These are phyloP conservation scores for Chrosomus eos DNA, from an alignment of 2,797 vertebrate species.

Conservation along the genomic window DNA sequence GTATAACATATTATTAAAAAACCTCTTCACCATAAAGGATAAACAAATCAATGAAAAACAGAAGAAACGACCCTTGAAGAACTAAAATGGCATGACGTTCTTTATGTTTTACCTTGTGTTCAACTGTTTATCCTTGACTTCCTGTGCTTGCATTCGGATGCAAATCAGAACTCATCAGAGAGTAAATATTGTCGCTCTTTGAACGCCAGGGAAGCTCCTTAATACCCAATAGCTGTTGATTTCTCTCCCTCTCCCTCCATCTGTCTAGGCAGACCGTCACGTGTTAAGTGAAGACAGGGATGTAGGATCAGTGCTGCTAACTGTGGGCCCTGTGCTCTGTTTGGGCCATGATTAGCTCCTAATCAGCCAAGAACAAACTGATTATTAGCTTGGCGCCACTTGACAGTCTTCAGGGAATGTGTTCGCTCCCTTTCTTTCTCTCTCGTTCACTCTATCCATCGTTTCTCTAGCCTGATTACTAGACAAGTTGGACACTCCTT, in stretches of 20 bases:
- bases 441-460: conserved; percentile 50
- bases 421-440: conserved; percentile 60
- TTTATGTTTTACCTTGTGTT: conserved; percentile 43
- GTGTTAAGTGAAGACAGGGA: conserved; percentile 63
- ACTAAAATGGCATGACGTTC: conserved; percentile 10
- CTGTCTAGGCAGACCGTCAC: conserved; percentile 73
- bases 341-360: conserved; percentile 89
- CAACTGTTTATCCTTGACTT: conserved; percentile 59
- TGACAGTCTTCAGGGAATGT: conserved; percentile 84
- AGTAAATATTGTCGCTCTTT: conserved; percentile 83
- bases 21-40: background rate
- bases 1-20: background rate
- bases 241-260: conserved; percentile 52
- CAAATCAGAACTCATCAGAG: conserved; percentile 68
- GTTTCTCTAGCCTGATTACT: conserved; percentile 79
- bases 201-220: conserved; percentile 75
- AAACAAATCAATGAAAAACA: conserved; percentile 18
- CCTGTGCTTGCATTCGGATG: conserved; percentile 55
- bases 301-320: conserved; percentile 63
- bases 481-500: conserved; percentile 79
- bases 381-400: conserved; percentile 90
- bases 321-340: conserved; percentile 71
- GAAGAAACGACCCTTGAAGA: background rate
- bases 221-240: conserved; percentile 75
- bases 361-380: conserved; percentile 94